These are phyloP conservation scores for Eupithecia abbreviata DNA, from an alignment of 2,888 invertebrate genomes.

Conservation along the genomic window DNA sequence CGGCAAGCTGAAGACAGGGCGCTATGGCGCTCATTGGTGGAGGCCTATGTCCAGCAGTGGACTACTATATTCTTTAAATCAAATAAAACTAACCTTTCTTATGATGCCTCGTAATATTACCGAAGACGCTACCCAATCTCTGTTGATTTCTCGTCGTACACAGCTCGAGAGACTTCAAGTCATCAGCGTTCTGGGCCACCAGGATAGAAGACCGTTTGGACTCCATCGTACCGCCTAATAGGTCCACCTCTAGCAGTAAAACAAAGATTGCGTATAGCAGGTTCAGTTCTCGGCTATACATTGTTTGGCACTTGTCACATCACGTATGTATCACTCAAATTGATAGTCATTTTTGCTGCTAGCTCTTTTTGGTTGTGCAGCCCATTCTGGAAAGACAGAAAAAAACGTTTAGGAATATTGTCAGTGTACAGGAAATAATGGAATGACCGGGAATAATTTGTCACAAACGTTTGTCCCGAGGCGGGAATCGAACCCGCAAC, in stretches of 20 bases:
- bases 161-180: slow-evolving; percentile 73
- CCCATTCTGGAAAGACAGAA: slow-evolving; percentile 68
- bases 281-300: slow-evolving; percentile 80
- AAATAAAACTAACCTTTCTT: slow-evolving; percentile 69
- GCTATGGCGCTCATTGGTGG: too few relatives aligned
- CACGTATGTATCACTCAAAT: slow-evolving; percentile 68
- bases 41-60: too few relatives aligned
- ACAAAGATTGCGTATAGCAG: slow-evolving; percentile 77
- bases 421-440: neutral
- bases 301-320: slow-evolving; percentile 82
- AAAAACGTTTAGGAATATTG: neutral
- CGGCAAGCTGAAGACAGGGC: too few relatives aligned
- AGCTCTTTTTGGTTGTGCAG: slow-evolving; percentile 50
- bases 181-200: slow-evolving; percentile 72
- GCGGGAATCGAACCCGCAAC: too few relatives aligned
- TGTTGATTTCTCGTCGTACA: slow-evolving; percentile 77
- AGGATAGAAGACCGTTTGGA: slow-evolving; percentile 75
- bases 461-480: too few relatives aligned
- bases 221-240: slow-evolving; percentile 76
- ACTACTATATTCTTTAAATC: neutral
- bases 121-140: slow-evolving; percentile 76
- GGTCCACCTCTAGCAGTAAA: slow-evolving; percentile 74
- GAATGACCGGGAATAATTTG: too few relatives aligned
- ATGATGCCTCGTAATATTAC: slow-evolving; percentile 79
- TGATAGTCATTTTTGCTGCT: slow-evolving; percentile 79